Base-by-base conservation (phyloP, 1,140 invertebrate species). In the Heterodera schachtii region DNA sequence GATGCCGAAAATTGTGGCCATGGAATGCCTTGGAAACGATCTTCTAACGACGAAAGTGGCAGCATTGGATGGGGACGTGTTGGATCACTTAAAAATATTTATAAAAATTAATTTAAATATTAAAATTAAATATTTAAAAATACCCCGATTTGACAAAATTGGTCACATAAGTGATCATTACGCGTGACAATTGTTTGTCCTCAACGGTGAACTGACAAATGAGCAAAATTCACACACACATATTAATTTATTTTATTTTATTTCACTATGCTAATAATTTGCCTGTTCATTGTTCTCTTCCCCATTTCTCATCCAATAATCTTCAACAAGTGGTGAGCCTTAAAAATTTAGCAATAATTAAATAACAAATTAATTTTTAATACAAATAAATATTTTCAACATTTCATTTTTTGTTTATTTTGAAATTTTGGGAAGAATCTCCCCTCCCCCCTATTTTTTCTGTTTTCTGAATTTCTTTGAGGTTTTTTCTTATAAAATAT, bases 81-180 rank as follows among this genome's bases (percentile, higher is more conserved):
- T 41, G 89, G 87, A 75, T 90, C 88, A 6, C 87, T 87, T 52
- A 49, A 85, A 52, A 31, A 9, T 3, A 60, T 1, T 1, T 52
- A 8, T 1, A 52, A 52, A 11, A 52, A 52, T 52, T 52, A 8
- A 66, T 44, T 31, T 80, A 49, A 52, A 64, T 19, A 19, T 64
- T 8, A 7, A 52, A 11, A 52, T 47, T 19, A 31, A 47, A 83
- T 76, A 13, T 74, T 19, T 21, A 73, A 93, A 93, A 94, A 93
- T 92, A 98, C 96, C 97, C 97, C n/a, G 94, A 95, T 90, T 95
- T 94, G 16, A 95, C 95, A 90, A 99, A 99, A 92, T 98, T 98
- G n/a, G 95, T 94, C 91, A 96, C 94, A 90, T 96, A 97, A 46
- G 94, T 93, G 92, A 98, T 97, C 73, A 97, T 94, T 78, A 94